Percentiles rank a stretch among this genome's conserved stretches.
Evolutionary conservation across 2,113 vertebrate genomes (phyloP).

Genomic region (Spheniscus mendiculus): DNA sequence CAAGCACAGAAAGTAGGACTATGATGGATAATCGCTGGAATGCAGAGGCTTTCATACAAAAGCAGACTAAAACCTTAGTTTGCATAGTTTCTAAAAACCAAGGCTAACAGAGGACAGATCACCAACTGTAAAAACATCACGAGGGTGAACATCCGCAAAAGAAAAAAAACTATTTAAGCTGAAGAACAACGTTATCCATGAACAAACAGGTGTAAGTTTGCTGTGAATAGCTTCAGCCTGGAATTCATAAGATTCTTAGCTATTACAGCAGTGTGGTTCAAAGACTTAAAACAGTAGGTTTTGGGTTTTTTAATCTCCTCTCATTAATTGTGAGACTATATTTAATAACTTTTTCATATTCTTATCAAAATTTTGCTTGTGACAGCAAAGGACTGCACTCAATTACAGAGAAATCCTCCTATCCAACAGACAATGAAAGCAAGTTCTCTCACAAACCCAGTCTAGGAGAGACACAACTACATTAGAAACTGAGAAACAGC

Average conservation of each 20-base stretch:
- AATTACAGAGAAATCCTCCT: neutral
- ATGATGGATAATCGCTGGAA: conserved; percentile 44
- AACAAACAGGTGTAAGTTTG: neutral
- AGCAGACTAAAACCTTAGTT: conserved; percentile 38
- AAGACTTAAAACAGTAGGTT: neutral
- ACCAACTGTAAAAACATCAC: neutral
- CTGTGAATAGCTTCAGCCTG: neutral
- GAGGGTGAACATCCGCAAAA: neutral
- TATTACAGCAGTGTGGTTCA: neutral
- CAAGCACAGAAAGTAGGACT: conserved; percentile 49
- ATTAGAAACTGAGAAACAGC: neutral
- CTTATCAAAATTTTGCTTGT: neutral
- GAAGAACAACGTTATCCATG: neutral
- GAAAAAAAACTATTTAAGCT: neutral
- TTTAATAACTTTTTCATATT: neutral
- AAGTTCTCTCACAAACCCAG: neutral
- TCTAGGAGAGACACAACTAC: accelerated
- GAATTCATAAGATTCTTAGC: neutral
- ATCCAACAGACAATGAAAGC: neutral
- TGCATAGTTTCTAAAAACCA: neutral
- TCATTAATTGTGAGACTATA: neutral
- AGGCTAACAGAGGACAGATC: neutral
- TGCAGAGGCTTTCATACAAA: conserved; percentile 7
- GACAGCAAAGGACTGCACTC: neutral
- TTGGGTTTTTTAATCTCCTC: neutral